These are phyloP conservation scores for Leucoma salicis DNA, from an alignment of 2,888 invertebrate genomes.

Conservation along the genomic window DNA sequence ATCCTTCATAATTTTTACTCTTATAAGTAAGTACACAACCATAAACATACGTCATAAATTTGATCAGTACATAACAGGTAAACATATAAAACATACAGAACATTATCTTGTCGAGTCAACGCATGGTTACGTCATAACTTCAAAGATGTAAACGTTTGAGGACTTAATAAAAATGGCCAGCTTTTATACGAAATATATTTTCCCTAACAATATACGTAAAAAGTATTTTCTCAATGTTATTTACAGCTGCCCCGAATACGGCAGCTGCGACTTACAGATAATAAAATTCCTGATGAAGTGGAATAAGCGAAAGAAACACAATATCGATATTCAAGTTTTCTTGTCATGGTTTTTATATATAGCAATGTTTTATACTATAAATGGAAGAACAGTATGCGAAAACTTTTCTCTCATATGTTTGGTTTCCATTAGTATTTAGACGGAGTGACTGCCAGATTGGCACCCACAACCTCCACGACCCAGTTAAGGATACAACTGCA, in stretches of 20 bases:
- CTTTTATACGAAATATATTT: neutral
- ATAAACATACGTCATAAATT: neutral
- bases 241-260: neutral
- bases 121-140: neutral
- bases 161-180: neutral
- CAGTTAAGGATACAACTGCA: too few relatives aligned
- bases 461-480: too few relatives aligned
- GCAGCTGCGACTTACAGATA: neutral
- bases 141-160: neutral
- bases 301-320: neutral
- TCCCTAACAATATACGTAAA: neutral
- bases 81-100: neutral
- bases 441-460: too few relatives aligned
- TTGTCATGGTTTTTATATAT: neutral
- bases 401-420: too few relatives aligned
- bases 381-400: slow-evolving; percentile 4
- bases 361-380: neutral
- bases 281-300: neutral
- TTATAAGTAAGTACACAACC: too few relatives aligned
- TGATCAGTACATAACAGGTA: neutral
- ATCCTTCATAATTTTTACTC: too few relatives aligned
- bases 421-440: too few relatives aligned
- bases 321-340: neutral
- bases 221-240: neutral
- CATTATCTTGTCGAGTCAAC: too few relatives aligned